Evolutionary conservation across 2,797 vertebrate species (phyloP).

Genomic region (Lerista edwardsae): DNA sequence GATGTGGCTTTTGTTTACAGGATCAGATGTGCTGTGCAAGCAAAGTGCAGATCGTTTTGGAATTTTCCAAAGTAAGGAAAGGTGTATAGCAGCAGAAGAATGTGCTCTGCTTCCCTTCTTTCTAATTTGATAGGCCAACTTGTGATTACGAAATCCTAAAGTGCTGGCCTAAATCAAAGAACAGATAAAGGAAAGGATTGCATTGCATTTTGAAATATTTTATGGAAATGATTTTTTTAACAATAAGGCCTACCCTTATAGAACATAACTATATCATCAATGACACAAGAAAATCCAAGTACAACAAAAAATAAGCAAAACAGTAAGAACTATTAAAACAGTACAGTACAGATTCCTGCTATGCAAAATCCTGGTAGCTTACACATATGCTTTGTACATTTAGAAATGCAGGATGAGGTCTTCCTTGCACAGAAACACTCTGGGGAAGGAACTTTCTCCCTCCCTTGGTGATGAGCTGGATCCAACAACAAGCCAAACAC

Average conservation of each 20-base stretch:
- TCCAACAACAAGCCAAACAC: conserved; percentile 46
- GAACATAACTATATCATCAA: background rate
- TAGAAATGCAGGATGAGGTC: background rate
- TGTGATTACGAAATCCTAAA: too few relatives aligned
- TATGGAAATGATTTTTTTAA: background rate
- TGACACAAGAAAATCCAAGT: background rate
- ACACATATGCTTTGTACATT: background rate
- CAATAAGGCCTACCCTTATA: too few relatives aligned
- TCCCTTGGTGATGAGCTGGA: conserved; percentile 24
- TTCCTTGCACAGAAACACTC: conserved; percentile 10
- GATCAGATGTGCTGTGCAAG: too few relatives aligned
- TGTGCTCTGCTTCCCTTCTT: too few relatives aligned
- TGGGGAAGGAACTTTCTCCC: conserved; percentile 27
- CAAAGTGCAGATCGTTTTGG: too few relatives aligned
- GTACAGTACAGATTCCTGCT: too few relatives aligned
- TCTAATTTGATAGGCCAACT: too few relatives aligned
- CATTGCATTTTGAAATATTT: background rate
- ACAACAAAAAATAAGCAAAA: background rate
- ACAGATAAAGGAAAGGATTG: background rate
- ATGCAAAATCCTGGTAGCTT: background rate
- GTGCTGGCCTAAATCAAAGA: background rate
- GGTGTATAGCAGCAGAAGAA: too few relatives aligned
- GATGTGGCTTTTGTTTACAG: too few relatives aligned
- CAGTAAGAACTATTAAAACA: background rate
- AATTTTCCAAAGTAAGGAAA: too few relatives aligned